Percentiles rank a stretch among this genome's conserved stretches.
phyloP scores from a whole-genome alignment of 2,113 vertebrate genomes.

The Pangasianodon gigas region DNA sequence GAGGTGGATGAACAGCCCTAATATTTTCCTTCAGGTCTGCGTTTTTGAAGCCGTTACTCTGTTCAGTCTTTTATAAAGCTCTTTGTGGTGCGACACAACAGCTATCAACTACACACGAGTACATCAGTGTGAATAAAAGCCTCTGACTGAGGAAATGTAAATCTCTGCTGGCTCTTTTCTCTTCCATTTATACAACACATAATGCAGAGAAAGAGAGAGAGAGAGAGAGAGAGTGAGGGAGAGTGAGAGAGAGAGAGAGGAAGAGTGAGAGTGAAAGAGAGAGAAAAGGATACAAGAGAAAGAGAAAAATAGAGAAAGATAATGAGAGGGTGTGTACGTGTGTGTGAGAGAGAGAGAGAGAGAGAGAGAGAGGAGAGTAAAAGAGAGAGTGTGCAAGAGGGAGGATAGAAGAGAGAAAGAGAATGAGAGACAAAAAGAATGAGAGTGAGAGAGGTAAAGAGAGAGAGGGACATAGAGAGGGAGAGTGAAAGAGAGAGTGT shows the following conservation, averaged over 20 bases:
- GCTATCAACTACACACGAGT: background rate
- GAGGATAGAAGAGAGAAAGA: too few relatives aligned
- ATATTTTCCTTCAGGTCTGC: background rate
- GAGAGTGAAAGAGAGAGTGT: too few relatives aligned
- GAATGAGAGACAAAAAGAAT: background rate
- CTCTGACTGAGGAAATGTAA: background rate
- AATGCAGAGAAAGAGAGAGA: too few relatives aligned
- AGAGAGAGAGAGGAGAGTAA: background rate
- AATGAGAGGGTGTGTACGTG: too few relatives aligned
- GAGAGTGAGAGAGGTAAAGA: background rate
- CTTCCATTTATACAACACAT: background rate
- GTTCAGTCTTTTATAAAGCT: too few relatives aligned
- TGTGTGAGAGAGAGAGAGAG: background rate
- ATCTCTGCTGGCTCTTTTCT: background rate
- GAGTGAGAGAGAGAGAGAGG: background rate
- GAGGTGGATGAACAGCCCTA: background rate
- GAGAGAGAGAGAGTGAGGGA: background rate
- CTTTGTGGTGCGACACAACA: background rate
- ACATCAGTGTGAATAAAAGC: slow-evolving; percentile 17
- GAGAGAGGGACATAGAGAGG: too few relatives aligned
- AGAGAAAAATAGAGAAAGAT: background rate
- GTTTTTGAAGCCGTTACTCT: background rate
- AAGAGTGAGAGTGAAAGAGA: background rate
- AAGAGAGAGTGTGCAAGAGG: too few relatives aligned
- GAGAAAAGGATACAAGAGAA: too few relatives aligned